A percentile compares a stretch with the other conserved stretches of the same genome.
These are phyloP conservation scores for Muscicapa striata DNA, from an alignment of 2,797 vertebrate species.

Conservation along the genomic window DNA sequence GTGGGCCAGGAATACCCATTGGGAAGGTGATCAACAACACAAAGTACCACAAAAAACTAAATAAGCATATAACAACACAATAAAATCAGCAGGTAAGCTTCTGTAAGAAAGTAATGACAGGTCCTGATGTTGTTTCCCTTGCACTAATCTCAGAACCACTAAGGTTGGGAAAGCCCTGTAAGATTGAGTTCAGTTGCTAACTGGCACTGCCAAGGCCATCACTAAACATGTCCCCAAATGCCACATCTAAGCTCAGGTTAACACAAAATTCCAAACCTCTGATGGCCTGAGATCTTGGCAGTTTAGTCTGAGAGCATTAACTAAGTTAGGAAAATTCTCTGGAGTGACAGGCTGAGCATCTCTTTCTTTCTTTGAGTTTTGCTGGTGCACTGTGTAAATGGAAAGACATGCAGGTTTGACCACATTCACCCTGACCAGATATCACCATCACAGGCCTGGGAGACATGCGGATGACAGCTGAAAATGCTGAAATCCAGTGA, in stretches of 20 bases:
- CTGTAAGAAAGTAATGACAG: neutral
- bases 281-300: neutral
- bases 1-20: neutral
- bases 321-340: neutral
- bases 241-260: neutral
- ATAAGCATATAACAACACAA: neutral
- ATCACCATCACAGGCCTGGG: neutral
- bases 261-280: neutral
- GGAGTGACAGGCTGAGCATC: neutral
- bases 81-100: neutral
- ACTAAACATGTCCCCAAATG: neutral
- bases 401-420: neutral
- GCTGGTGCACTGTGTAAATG: neutral
- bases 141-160: neutral
- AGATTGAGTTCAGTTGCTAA: neutral
- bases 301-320: neutral
- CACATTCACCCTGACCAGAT: neutral
- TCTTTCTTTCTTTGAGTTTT: neutral
- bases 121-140: neutral
- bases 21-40: neutral
- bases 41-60: neutral
- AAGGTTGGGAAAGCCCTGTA: neutral
- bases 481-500: neutral
- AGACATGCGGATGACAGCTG: neutral
- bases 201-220: neutral